Evolutionary conservation across 2,113 vertebrate genomes (phyloP), one percentile per base, ranked within the genome.

Genomic region (Pycnonotus jocosus): DNA sequence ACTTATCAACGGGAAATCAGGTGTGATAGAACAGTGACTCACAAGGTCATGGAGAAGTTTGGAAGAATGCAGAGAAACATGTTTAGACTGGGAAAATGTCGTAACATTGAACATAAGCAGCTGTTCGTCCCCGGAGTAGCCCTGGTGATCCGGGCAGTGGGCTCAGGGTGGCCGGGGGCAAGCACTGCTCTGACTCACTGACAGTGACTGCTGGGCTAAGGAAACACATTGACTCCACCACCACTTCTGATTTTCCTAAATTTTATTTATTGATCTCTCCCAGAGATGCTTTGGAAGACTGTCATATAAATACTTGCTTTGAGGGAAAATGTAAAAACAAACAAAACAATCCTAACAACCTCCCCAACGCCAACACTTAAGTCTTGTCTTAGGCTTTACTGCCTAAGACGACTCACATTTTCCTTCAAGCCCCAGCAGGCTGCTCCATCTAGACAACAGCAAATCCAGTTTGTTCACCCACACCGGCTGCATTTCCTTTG

Each of bases 341-440:
- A 3, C 17, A 21, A 66, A 66, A 37, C 21, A 35, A 38, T 9
- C 8, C 10, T 35, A 50, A 54, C 9, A 44, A 30, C 10, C 3
- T 6, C 10, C 5, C 50, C 12, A 33, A 9, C 9, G 10, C 19
- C 28, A 18, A 27, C 30, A 6, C 21, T 40, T 25, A 15, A 48
- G 24, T n/a, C 70, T 42, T 3, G 0, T 20, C 31, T 45, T 25
- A 14, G 38, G 28, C 50, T 33, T 81, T 61, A 8, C 22, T 44
- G 33, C 73, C 45, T 14, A 20, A 31, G 69, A 53, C 1, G 18
- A 66, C 30, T 91, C 87, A 77, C 30, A 40, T 62, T 88, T 85
- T 76, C 93, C 81, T 37, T 54, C 89, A 35, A 54, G 87, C 74
- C 83, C 35, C 22, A 50, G 73, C 84, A 81, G 65, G 61, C 53